These are phyloP conservation scores for Phrynosoma blainvillii DNA, from an alignment of 2,113 vertebrate species.

Conservation along the genomic window DNA sequence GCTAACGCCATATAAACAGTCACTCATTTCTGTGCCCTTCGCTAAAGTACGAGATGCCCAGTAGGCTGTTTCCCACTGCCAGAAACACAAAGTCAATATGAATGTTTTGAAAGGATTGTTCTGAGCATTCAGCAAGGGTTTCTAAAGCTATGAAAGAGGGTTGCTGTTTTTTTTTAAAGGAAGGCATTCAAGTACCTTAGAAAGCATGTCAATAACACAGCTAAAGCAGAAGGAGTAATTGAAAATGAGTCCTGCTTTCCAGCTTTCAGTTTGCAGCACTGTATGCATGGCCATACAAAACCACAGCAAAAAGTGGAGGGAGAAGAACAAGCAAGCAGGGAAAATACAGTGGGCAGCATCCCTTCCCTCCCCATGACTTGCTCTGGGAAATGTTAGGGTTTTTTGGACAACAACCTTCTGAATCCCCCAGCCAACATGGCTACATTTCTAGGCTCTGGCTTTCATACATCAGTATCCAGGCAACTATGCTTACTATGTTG, in stretches of 20 bases:
- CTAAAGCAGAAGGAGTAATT: constrained; percentile 51
- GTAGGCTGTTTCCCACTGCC: constrained; percentile 30
- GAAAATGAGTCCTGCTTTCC: constrained; percentile 39
- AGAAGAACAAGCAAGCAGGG: not conserved
- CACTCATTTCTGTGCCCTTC: constrained; percentile 40
- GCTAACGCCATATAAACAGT: constrained; percentile 38
- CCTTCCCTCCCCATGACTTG: no score
- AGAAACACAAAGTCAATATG: constrained; percentile 45
- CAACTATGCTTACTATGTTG: not conserved
- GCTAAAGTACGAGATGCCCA: constrained; percentile 39
- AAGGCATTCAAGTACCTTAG: constrained; percentile 48
- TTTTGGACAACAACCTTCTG: no score
- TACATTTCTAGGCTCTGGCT: no score
- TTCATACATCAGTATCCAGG: not conserved
- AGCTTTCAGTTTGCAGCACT: not conserved
- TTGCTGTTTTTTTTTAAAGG: constrained; percentile 43
- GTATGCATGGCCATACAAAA: not conserved
- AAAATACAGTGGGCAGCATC: not conserved
- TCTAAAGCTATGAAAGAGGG: constrained; percentile 53
- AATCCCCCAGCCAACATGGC: no score
- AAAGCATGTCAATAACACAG: constrained; percentile 50
- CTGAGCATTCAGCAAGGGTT: constrained; percentile 22
- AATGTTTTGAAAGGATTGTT: constrained; percentile 43
- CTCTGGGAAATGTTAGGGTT: no score
- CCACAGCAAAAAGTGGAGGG: not conserved